Conservation (phyloP, 2,888 invertebrate species). For the Coenonympha arcania region DNA sequence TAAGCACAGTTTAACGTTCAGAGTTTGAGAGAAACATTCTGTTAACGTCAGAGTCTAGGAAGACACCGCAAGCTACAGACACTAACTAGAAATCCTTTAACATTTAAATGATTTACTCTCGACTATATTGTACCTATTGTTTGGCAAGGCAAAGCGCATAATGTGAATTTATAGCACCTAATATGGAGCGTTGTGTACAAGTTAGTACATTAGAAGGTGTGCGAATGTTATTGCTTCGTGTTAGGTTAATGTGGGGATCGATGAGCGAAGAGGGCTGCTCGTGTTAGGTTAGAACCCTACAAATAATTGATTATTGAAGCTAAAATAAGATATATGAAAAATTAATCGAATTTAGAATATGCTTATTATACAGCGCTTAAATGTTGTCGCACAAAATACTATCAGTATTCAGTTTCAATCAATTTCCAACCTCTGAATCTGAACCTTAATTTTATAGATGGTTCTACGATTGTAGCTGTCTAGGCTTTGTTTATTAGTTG, state of each 20-base stretch:
- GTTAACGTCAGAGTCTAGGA: background rate
- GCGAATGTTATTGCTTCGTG: slow-evolving; percentile 61
- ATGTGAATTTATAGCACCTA: slow-evolving; percentile 28
- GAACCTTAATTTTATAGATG: too few species aligned
- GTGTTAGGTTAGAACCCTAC: background rate
- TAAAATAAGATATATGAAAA: too few species aligned
- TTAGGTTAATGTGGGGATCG: slow-evolving; percentile 54
- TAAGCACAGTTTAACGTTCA: too few species aligned
- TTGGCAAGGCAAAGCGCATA: slow-evolving; percentile 18
- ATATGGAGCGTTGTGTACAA: slow-evolving; percentile 38
- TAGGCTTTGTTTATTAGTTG: background rate
- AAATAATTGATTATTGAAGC: background rate
- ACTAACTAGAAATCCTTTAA: slow-evolving; percentile 3
- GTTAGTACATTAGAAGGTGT: slow-evolving; percentile 51
- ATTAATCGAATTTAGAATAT: too few species aligned
- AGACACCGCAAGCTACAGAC: background rate
- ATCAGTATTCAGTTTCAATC: too few species aligned
- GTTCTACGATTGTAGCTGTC: too few species aligned
- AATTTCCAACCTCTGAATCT: too few species aligned
- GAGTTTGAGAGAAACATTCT: background rate
- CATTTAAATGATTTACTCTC: slow-evolving; percentile 13
- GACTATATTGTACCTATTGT: slow-evolving; percentile 13
- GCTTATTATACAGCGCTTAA: too few species aligned
- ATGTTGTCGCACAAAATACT: too few species aligned
- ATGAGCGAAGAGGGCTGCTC: slow-evolving; percentile 31